phyloP scores from a whole-genome alignment of 1,140 invertebrate genomes.

The Bombus cullumanus region DNA sequence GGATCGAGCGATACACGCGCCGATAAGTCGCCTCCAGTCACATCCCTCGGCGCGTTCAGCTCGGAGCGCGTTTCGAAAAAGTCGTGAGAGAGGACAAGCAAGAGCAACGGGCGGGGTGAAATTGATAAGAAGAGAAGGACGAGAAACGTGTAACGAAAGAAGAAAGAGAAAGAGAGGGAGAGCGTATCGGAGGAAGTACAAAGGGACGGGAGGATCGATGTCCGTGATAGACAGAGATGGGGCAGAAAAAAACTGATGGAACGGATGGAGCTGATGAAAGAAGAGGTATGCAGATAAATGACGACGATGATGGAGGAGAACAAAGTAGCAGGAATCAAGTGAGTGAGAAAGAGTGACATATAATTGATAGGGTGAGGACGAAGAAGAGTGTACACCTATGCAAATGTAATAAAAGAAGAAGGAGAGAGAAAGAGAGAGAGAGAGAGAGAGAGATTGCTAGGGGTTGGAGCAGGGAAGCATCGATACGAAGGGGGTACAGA shows the following conservation, averaged over 20 bases:
- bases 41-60: slow-evolving; percentile 15
- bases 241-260: slow-evolving; percentile 3
- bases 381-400: slow-evolving; percentile 3
- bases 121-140: slow-evolving; percentile 3
- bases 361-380: slow-evolving; percentile 38
- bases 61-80: slow-evolving; percentile 29
- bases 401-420: slow-evolving; percentile 10
- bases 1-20: slow-evolving; percentile 10
- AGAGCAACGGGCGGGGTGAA: neutral
- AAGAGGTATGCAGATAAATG: slow-evolving; percentile 9
- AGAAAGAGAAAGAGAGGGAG: neutral
- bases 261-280: neutral
- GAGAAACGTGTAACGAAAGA: neutral
- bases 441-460: neutral
- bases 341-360: slow-evolving; percentile 34
- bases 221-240: neutral
- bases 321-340: slow-evolving; percentile 22
- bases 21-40: slow-evolving; percentile 24
- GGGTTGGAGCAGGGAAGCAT: neutral
- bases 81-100: neutral
- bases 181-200: neutral
- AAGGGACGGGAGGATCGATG: slow-evolving; percentile 30
- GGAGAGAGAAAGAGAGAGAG: neutral
- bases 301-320: slow-evolving; percentile 11
- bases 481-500: neutral